A percentile compares a stretch with the other conserved stretches of the same genome.
Conservation (phyloP, 2,113 vertebrate genomes). For the Lagopus muta region DNA sequence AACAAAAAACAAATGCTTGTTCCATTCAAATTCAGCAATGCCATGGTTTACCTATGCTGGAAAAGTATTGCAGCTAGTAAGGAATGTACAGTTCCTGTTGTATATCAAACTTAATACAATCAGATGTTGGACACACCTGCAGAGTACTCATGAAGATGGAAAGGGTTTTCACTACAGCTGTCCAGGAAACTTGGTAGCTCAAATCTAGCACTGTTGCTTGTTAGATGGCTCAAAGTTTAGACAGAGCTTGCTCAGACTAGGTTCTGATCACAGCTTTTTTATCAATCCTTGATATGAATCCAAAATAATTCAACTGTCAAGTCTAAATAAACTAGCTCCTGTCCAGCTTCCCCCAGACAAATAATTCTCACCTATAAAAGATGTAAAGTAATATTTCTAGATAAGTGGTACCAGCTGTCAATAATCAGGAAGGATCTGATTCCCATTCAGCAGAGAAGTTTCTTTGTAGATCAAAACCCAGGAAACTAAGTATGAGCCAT, state of each 20-base stretch:
- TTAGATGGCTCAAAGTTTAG: neutral
- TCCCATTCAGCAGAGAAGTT: neutral
- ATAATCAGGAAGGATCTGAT: neutral
- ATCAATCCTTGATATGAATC: neutral
- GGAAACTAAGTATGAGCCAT: neutral
- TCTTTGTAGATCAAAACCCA: neutral
- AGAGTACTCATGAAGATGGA: neutral
- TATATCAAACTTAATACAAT: neutral
- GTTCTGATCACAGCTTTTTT: neutral
- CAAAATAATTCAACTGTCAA: neutral
- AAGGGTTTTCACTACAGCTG: neutral
- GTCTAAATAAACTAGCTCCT: neutral
- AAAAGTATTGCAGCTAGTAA: neutral
- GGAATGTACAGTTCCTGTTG: neutral
- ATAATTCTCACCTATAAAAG: neutral
- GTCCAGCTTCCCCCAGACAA: neutral
- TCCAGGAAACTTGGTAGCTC: neutral
- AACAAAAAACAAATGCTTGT: neutral
- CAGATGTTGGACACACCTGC: neutral
- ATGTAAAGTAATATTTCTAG: neutral
- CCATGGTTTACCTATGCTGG: neutral
- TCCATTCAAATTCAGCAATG: neutral
- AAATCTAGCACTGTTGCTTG: neutral
- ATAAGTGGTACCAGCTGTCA: fast-evolving
- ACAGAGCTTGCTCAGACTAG: neutral